phyloP scores from a whole-genome alignment of 2,797 vertebrate genomes.

The Crocidura indochinensis region DNA sequence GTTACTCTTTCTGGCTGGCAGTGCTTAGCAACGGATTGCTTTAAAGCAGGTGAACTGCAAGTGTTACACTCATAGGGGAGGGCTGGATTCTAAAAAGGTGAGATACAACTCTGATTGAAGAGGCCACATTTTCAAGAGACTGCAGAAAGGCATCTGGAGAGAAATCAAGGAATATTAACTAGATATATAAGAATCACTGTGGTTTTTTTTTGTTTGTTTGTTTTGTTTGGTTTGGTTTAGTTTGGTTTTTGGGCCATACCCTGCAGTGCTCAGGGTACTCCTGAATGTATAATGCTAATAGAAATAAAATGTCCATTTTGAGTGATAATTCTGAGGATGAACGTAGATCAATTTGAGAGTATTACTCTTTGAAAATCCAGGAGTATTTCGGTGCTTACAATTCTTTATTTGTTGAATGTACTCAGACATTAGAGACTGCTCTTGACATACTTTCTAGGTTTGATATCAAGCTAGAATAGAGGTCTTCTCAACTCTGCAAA shows the following conservation, averaged over 20 bases:
- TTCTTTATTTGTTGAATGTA: neutral
- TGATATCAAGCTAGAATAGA: slow-evolving; percentile 38
- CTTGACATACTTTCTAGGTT: neutral
- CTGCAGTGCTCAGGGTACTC: no score
- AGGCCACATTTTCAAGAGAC: neutral
- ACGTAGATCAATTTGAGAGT: slow-evolving; percentile 46
- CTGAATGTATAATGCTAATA: slow-evolving; percentile 53
- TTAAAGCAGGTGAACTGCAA: neutral
- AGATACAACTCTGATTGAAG: neutral
- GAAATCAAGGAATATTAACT: slow-evolving; percentile 28
- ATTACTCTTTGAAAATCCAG: slow-evolving; percentile 20
- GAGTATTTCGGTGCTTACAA: slow-evolving; percentile 39
- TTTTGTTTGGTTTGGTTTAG: slow-evolving; percentile 69
- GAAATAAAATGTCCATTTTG: slow-evolving; percentile 49
- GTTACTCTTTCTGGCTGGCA: neutral
- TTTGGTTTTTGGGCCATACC: no score
- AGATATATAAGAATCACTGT: slow-evolving; percentile 50
- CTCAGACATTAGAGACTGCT: neutral
- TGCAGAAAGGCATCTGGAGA: neutral
- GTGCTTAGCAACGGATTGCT: slow-evolving; percentile 8
- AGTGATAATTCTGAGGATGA: slow-evolving; percentile 20
- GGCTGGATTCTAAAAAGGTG: neutral
- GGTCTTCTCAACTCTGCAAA: neutral
- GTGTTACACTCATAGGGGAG: neutral
- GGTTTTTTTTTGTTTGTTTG: neutral